These are phyloP conservation scores for Apis cerana DNA, from an alignment of 1,140 invertebrate genomes.

Conservation along the genomic window DNA sequence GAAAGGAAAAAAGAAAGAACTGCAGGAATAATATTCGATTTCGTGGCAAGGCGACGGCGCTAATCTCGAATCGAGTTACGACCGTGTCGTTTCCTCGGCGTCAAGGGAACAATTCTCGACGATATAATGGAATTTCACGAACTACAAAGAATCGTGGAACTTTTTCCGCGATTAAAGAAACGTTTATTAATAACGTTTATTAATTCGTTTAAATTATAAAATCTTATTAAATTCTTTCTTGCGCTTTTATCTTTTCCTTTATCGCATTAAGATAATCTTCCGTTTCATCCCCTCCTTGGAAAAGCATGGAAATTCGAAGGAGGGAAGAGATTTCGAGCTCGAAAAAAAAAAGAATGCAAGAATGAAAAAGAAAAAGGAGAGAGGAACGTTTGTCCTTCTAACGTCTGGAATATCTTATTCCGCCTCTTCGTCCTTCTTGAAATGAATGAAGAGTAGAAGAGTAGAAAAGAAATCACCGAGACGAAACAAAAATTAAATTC, in stretches of 20 bases:
- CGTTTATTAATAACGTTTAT: too few relatives aligned
- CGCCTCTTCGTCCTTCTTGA: too few relatives aligned
- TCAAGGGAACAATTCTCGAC: not conserved
- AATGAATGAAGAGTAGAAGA: too few relatives aligned
- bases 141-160: not conserved
- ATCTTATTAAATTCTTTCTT: not conserved
- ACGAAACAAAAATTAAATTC: too few relatives aligned
- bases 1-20: not conserved
- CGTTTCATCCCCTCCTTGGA: not conserved
- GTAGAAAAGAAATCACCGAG: too few relatives aligned
- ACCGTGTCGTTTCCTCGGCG: not conserved
- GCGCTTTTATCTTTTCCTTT: not conserved
- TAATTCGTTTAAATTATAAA: too few relatives aligned
- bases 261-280: too few relatives aligned
- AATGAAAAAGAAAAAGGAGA: not conserved
- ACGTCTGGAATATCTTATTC: not conserved
- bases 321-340: not conserved
- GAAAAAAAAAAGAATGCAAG: not conserved
- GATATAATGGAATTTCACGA: not conserved
- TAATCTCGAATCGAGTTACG: slow-evolving; percentile 30
- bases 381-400: not conserved
- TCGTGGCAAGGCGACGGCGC: not conserved
- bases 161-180: too few relatives aligned
- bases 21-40: slow-evolving; percentile 25
- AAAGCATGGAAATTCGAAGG: not conserved